Conservation (phyloP, 2,888 invertebrate genomes). For the Trissonchulus latispiculum region DNA sequence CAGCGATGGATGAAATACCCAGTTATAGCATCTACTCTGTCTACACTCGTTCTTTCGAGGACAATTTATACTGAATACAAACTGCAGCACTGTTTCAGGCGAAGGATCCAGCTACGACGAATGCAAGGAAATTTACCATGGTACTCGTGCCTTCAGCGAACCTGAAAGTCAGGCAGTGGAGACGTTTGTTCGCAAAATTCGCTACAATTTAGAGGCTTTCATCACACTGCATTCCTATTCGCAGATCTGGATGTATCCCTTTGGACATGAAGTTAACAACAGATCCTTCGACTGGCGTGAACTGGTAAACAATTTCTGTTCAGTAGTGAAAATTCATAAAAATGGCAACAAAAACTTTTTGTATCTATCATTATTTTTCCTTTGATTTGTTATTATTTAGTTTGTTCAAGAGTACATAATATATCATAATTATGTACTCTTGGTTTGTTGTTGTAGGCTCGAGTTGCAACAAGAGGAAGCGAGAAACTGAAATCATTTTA, state of each 20-base stretch:
- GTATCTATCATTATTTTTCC: too few species aligned
- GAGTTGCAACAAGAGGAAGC: conserved; percentile 38
- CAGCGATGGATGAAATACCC: too few species aligned
- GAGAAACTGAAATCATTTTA: conserved; percentile 36
- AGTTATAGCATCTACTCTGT: too few species aligned
- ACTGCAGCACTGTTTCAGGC: too few species aligned
- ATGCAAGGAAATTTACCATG: conserved; percentile 41
- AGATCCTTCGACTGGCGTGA: conserved; percentile 40
- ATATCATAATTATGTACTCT: too few species aligned
- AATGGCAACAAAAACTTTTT: too few species aligned
- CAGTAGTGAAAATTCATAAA: too few species aligned
- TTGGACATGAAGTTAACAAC: conserved; percentile 34
- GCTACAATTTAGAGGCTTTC: conserved; percentile 41
- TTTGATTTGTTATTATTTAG: too few species aligned
- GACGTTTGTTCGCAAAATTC: conserved; percentile 34
- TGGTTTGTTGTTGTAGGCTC: conserved; percentile 31
- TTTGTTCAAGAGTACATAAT: too few species aligned
- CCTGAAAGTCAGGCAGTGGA: conserved; percentile 36
- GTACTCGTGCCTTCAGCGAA: conserved; percentile 39
- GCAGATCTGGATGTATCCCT: conserved; percentile 43
- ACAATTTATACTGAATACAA: too few species aligned
- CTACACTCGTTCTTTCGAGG: too few species aligned
- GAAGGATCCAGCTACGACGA: conserved; percentile 36
- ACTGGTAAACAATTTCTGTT: too few species aligned
- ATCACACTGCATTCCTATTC: conserved; percentile 43